phyloP scores from a whole-genome alignment of 2,888 invertebrate species.

The Lathronympha strigana region DNA sequence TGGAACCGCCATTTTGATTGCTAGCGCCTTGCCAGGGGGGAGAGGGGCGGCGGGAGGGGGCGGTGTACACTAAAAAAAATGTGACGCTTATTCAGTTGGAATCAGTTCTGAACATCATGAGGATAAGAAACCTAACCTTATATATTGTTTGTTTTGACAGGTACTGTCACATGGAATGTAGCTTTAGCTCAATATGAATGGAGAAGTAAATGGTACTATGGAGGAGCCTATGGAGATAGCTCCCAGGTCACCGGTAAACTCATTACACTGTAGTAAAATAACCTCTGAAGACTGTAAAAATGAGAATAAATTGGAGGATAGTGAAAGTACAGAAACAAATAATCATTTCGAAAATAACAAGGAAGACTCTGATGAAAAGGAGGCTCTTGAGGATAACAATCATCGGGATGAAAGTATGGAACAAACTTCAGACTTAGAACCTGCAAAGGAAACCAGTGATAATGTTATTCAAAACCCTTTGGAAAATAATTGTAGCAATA shows the following conservation, averaged over 20 bases:
- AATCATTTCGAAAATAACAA: slow-evolving; percentile 50
- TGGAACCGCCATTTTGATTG: slow-evolving; percentile 81
- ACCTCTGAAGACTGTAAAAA: slow-evolving; percentile 47
- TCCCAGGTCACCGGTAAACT: slow-evolving; percentile 45
- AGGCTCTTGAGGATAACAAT: slow-evolving; percentile 42
- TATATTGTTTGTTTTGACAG: slow-evolving; percentile 63
- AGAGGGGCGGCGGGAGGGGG: slow-evolving; percentile 62
- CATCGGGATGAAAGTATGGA: slow-evolving; percentile 38
- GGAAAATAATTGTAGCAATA: slow-evolving; percentile 54
- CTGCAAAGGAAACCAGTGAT: slow-evolving; percentile 49
- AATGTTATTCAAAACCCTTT: slow-evolving; percentile 43
- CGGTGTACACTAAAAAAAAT: slow-evolving; percentile 69
- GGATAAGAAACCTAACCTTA: slow-evolving; percentile 60
- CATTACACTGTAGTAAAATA: slow-evolving; percentile 45
- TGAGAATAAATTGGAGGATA: slow-evolving; percentile 52
- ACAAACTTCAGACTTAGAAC: slow-evolving; percentile 38
- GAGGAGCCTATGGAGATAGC: slow-evolving; percentile 64
- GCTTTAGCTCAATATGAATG: slow-evolving; percentile 68
- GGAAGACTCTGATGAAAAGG: slow-evolving; percentile 41
- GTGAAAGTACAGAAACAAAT: slow-evolving; percentile 50
- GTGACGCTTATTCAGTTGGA: slow-evolving; percentile 65
- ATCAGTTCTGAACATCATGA: slow-evolving; percentile 56
- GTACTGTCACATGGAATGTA: slow-evolving; percentile 66
- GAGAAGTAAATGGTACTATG: slow-evolving; percentile 70
- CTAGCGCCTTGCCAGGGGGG: slow-evolving; percentile 73